Base-by-base conservation (phyloP, 1,140 invertebrate species). In the Drosophila gunungcola region DNA sequence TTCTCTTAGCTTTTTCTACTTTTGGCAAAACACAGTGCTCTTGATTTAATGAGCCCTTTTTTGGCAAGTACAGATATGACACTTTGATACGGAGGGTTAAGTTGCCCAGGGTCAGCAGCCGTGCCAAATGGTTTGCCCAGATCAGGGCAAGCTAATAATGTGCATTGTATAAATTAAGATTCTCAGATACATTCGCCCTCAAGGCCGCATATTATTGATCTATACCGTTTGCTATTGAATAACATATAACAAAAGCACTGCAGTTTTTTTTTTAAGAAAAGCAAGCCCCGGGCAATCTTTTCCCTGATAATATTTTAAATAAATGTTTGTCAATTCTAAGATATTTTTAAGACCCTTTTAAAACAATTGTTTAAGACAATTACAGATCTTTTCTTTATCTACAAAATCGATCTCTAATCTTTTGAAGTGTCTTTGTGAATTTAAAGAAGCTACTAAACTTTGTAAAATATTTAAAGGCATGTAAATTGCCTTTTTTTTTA, bases 191-290 rank as follows among this genome's bases (percentile, higher is more conserved):
- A n/a, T 16, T 41, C 21, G 38, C 42, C 38, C 39, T 36, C 68
- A 73, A 73, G 68, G 69, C 48, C 69, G 34, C 69, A 61, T 39
- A 73, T 73, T 53, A 73, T 73, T 73, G 68, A 73, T 73, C 69
- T 73, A 36, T 39, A 42, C 13, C 39, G 9, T 65, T 56, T 5
- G 29, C 69, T 51, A 52, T 51, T 49, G 56, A 61, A 73, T 21
- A 51, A 6, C 27, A 11, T 9, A 21, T 11, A 56, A 64, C 55
- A 68, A 39, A 61, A 38, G 49, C 54, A 58, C 25, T 68, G 21
- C 53, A 43, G 49, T 49, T 21, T 21, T 21, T 49, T 62, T 10
- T 29, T 55, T 9, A 39, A 48, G 43, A 56, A 45, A 64, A 64
- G 53, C 72, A 25, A 78, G 74, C 29, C 74, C 74, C 55, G 69